Evolutionary conservation across 1,140 invertebrate genomes (phyloP).

Genomic region (Aphelinus atriplicis): DNA sequence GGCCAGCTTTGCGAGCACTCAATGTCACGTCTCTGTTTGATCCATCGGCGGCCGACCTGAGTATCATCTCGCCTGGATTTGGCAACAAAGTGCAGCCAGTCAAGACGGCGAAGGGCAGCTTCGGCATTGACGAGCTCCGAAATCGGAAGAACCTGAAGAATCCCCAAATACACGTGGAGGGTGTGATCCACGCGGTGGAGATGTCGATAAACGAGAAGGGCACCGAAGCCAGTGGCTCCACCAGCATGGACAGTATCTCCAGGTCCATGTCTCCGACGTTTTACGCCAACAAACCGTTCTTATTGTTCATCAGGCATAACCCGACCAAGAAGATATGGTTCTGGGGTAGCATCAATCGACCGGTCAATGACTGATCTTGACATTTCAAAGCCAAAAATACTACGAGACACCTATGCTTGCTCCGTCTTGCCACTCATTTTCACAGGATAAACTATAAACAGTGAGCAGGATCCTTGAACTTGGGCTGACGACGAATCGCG

Average conservation of each 20-base stretch:
- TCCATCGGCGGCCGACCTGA: background rate
- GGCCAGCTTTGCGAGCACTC: background rate
- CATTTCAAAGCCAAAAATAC: too few relatives aligned
- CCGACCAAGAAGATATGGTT: conserved; percentile 73
- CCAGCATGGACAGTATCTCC: conserved; percentile 63
- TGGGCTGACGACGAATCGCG: too few relatives aligned
- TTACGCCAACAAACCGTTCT: conserved; percentile 78
- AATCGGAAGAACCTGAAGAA: conserved; percentile 56
- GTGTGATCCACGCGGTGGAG: conserved; percentile 74
- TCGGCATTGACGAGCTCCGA: conserved; percentile 55
- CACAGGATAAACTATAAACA: too few relatives aligned
- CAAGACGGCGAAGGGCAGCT: conserved; percentile 17
- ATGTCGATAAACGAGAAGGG: conserved; percentile 77
- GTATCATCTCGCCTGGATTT: too few relatives aligned
- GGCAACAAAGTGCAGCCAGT: too few relatives aligned
- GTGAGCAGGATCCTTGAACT: too few relatives aligned
- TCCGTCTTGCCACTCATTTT: too few relatives aligned
- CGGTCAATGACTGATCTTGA: conserved; percentile 43
- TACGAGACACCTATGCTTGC: too few relatives aligned
- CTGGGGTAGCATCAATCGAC: conserved; percentile 75
- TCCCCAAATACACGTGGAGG: conserved; percentile 70
- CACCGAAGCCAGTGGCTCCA: conserved; percentile 72
- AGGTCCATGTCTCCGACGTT: conserved; percentile 70
- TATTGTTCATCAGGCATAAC: conserved; percentile 80
- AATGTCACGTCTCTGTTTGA: background rate